phyloP scores from a whole-genome alignment of 2,113 vertebrate genomes.

The Ailuropoda melanoleuca region DNA sequence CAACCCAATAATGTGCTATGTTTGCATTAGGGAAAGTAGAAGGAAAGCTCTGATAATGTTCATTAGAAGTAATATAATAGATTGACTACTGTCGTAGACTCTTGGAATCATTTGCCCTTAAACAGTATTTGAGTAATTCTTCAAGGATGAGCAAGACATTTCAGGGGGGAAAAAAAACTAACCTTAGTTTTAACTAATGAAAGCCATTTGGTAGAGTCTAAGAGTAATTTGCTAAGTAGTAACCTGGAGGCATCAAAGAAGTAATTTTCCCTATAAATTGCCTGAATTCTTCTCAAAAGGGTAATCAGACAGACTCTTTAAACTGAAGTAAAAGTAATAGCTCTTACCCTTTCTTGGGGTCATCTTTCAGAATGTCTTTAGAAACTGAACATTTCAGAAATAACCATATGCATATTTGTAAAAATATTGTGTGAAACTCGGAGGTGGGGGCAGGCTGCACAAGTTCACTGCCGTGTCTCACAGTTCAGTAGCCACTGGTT shows the following conservation, averaged over 20 bases:
- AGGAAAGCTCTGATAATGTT: not conserved
- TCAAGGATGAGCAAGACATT: not conserved
- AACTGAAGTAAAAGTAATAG: not conserved
- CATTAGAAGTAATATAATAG: not conserved
- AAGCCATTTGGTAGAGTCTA: not conserved
- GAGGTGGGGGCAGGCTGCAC: not conserved
- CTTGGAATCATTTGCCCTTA: not conserved
- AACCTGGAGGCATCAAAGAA: conserved; percentile 40
- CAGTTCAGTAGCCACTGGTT: not conserved
- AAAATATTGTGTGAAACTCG: not conserved
- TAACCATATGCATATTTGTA: not conserved
- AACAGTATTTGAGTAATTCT: not conserved
- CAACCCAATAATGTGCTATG: not conserved
- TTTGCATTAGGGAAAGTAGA: not conserved
- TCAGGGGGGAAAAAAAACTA: not conserved
- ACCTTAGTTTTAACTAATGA: conserved; percentile 36
- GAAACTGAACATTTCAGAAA: not conserved
- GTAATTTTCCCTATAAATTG: conserved; percentile 40
- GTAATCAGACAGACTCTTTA: not conserved
- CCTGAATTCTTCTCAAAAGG: not conserved
- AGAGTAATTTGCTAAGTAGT: conserved; percentile 45
- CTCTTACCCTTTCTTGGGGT: conserved; percentile 15
- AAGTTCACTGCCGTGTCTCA: not conserved
- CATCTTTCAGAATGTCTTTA: not conserved
- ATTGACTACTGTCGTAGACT: not conserved